Evolutionary conservation across 2,113 vertebrate species (phyloP).

Genomic region (Chiloscyllium plagiosum): DNA sequence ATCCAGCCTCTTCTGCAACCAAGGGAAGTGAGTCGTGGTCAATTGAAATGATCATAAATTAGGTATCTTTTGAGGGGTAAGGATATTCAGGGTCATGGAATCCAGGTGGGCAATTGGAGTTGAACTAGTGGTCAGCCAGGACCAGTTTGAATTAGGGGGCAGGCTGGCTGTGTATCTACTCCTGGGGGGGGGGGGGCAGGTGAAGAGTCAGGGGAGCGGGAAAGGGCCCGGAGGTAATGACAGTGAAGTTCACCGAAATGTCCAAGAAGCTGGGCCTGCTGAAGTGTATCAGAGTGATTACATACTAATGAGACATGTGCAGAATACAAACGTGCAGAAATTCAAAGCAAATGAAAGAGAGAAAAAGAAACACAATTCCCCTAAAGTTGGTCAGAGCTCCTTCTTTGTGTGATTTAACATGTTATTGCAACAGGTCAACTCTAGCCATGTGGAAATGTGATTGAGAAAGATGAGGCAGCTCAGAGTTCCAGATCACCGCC

Average conservation of each 20-base stretch:
- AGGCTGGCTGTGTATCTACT: neutral
- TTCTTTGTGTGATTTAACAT: slow-evolving; percentile 22
- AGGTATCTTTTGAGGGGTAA: neutral
- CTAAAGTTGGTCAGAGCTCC: slow-evolving; percentile 26
- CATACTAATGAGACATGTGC: neutral
- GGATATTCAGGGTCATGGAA: neutral
- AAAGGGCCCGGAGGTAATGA: too few species aligned
- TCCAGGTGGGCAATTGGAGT: neutral
- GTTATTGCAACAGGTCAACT: slow-evolving; percentile 33
- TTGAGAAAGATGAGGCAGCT: neutral
- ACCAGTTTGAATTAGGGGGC: neutral
- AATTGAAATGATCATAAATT: neutral
- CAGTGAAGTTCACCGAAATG: neutral
- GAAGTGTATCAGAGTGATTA: neutral
- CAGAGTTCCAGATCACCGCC: neutral
- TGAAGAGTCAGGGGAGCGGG: neutral
- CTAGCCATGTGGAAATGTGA: neutral
- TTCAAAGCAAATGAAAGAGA: neutral
- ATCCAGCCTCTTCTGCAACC: neutral
- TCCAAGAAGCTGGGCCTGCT: neutral
- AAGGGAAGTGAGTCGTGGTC: neutral
- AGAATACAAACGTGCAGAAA: neutral
- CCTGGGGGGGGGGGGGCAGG: neutral
- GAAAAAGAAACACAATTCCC: too few species aligned
- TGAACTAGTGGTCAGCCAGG: neutral